Conservation (phyloP, 2,113 vertebrate genomes). For the Rutilus rutilus region DNA sequence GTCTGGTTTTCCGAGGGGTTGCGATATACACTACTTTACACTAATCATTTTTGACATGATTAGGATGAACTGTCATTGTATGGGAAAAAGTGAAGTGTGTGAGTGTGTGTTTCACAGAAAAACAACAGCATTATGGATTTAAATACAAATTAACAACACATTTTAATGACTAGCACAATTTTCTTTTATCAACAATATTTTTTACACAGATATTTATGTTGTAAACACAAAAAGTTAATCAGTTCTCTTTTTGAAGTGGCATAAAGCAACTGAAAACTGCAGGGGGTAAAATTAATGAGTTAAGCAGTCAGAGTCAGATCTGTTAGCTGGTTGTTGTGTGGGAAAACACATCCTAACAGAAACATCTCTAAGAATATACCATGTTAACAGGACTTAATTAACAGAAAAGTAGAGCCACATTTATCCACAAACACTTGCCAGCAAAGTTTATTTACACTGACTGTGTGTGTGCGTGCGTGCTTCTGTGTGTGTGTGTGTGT, state of each 20-base stretch:
- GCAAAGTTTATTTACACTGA: constrained; percentile 1
- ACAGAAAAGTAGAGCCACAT: constrained; percentile 14
- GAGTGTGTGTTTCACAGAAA: background rate
- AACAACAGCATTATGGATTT: background rate
- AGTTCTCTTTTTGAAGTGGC: background rate
- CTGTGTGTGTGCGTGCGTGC: background rate
- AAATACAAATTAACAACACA: background rate
- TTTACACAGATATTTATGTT: background rate
- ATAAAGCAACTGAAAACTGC: background rate
- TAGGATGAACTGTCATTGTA: background rate
- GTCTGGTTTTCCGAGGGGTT: background rate
- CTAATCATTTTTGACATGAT: background rate
- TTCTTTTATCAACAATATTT: constrained; percentile 4
- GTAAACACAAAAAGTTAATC: background rate
- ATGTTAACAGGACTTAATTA: background rate
- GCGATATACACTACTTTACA: background rate
- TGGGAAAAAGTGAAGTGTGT: background rate
- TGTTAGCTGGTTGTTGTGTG: background rate
- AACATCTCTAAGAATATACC: background rate
- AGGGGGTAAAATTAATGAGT: constrained; percentile 10
- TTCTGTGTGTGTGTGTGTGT: background rate
- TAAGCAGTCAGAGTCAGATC: background rate
- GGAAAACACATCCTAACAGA: background rate
- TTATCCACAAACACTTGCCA: constrained; percentile 17
- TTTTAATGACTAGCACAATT: background rate